Base-by-base conservation (phyloP, 2,797 vertebrate genomes). In the Coracias cyanogaster region DNA sequence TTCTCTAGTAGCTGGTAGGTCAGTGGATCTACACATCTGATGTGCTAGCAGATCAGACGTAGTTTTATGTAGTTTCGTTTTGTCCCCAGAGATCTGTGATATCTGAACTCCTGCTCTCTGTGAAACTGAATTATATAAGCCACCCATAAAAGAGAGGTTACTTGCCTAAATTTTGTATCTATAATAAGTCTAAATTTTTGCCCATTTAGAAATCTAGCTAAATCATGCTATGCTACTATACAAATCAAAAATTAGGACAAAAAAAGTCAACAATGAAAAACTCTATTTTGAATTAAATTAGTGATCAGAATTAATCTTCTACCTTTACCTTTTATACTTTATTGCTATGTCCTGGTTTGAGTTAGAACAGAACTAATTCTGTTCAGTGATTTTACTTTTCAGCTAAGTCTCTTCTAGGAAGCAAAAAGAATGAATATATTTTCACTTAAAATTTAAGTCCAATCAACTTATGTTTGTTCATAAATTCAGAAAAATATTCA, bases 21-120 rank as follows among this genome's bases (percentile, higher is more conserved):
- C 60, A 49, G 22, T 21, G 55, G 18, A 70, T 60, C 31, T 51
- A 28, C n/a, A 55, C 6, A 11, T 33, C 33, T 58, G 26, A 49
- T 22, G 45, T 70, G n/a, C 15, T 54, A 61, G 25, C 0, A 0
- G 26, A 52, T 33, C 41, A 12, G 20, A 35, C 15, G 12, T 43
- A 43, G 41, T 43, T 28, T 57, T 43, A 31, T 8, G n/a, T 13
- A 43, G 5, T 67, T 80, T 82, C 14, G 33, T 39, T 62, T 58
- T 79, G 29, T 43, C 4, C 3, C 37, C 45, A 55, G 67, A 49
- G 45, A 37, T 15, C 65, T 52, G 22, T 15, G 29, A 4, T 43
- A 51, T 16, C 43, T 60, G 46, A 79, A 55, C 11, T 62, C 10
- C 35, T 61, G 58, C 22, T 28, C n/a, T 65, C 49, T 51, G 33